phyloP scores from a whole-genome alignment of 1,140 invertebrate genomes.

The Aphaenogaster rudis region DNA sequence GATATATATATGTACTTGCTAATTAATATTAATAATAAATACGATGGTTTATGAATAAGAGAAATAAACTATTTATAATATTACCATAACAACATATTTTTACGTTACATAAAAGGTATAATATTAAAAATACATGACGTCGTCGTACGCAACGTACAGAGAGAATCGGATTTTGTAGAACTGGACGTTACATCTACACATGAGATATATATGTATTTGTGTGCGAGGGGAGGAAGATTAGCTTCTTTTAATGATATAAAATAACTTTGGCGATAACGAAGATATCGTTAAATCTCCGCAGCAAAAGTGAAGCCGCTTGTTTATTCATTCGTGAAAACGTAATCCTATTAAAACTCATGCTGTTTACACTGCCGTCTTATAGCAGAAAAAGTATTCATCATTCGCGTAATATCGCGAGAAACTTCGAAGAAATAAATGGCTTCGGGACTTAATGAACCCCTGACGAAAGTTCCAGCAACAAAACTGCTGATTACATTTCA shows the following conservation, averaged over 20 bases:
- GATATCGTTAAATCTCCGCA: conserved; percentile 44
- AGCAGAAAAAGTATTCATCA: conserved; percentile 59
- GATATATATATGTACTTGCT: too few species aligned
- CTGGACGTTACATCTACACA: neutral
- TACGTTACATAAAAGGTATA: neutral
- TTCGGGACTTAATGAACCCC: conserved; percentile 56
- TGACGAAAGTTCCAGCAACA: conserved; percentile 46
- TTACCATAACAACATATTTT: neutral
- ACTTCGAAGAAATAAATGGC: conserved; percentile 57
- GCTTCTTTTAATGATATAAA: conserved; percentile 2
- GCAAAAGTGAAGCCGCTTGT: conserved; percentile 53
- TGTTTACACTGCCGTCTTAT: conserved; percentile 47
- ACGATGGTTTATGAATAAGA: neutral
- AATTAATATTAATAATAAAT: neutral
- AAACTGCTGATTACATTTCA: conserved; percentile 61
- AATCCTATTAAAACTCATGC: conserved; percentile 62
- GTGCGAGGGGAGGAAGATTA: neutral
- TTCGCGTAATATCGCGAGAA: conserved; percentile 61
- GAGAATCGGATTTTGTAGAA: neutral
- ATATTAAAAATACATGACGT: neutral
- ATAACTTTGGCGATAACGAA: conserved; percentile 37
- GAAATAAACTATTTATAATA: neutral
- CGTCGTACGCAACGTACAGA: neutral
- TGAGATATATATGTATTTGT: neutral
- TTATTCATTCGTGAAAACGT: conserved; percentile 62